Conservation (phyloP, 2,113 vertebrate species). For the Sapajus apella region DNA sequence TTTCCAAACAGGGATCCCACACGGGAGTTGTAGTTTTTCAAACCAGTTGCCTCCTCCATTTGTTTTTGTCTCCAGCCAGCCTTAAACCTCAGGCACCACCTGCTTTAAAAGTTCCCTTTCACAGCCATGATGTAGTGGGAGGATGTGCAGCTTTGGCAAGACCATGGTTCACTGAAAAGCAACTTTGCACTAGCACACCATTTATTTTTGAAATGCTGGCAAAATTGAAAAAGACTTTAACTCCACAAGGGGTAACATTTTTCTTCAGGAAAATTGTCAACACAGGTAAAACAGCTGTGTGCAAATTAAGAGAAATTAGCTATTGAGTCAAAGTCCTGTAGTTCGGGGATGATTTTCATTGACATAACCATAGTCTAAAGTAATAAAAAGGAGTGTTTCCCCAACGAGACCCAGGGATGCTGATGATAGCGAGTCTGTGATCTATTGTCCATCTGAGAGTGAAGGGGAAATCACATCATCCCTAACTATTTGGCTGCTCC, state of each 20-base stretch:
- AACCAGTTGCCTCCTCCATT: not conserved
- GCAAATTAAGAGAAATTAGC: slow-evolving; percentile 77
- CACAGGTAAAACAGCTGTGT: slow-evolving; percentile 72
- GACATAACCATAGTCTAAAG: slow-evolving; percentile 48
- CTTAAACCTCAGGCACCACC: slow-evolving; percentile 18
- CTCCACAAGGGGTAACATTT: slow-evolving; percentile 64
- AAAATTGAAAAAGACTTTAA: slow-evolving; percentile 42
- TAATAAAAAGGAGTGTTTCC: slow-evolving; percentile 58
- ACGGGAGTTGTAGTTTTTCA: not conserved
- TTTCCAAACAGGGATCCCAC: not conserved
- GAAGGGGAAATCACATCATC: not conserved
- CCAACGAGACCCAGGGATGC: not conserved
- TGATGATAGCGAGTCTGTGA: not conserved
- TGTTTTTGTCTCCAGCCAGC: not conserved
- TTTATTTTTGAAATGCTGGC: slow-evolving; percentile 64
- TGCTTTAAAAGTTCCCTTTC: slow-evolving; percentile 6
- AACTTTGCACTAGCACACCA: slow-evolving; percentile 50
- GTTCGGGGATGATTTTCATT: slow-evolving; percentile 25
- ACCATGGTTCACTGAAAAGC: slow-evolving; percentile 7
- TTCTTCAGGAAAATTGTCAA: slow-evolving; percentile 70
- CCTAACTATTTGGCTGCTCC: not conserved
- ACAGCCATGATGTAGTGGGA: slow-evolving; percentile 49
- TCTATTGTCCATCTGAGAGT: not conserved
- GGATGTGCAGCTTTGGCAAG: slow-evolving; percentile 47
- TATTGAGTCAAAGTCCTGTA: slow-evolving; percentile 49